Evolutionary conservation across 2,113 vertebrate species (phyloP), one percentile per base, ranked within the genome.

Genomic region (Rutilus rutilus): DNA sequence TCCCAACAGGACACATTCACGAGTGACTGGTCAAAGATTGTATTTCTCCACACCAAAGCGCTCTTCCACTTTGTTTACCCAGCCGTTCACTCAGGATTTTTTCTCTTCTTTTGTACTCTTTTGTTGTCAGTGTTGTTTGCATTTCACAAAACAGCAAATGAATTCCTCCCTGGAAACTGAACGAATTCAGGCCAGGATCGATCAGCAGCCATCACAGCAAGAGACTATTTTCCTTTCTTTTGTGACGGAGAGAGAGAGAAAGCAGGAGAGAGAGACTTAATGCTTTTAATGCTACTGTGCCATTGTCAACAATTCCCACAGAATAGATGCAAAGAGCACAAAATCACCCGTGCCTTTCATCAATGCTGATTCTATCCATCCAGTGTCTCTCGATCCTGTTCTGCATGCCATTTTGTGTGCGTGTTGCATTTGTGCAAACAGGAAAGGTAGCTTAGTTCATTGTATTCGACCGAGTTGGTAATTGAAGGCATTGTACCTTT

Each of bases 131-230:
- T 85, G 87, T 91, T 90, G 88, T 93, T 91, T 93, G 86, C 81
- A 90, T 86, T 92, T 91, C 87, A 90, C 85, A 90, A 73, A 88
- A 90, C 77, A 64, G 88, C 90, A 89, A 91, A 91, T 91, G 85
- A 93, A 93, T 93, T 92, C 91, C 92, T 90, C 86, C 64, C 91
- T 87, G 52, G 67, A 71, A 71, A 81, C 54, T 45, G 39, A 83
- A 83, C 82, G 4, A 91, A 92, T 91, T 86, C 85, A 86, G 89
- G 81, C 85, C 85, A 50, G 86, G 89, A 93, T 93, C 89, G 91
- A 94, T 94, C 91, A 83, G 86, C 87, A 85, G 77, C 78, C 65
- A 73, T 86, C 85, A 69, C 85, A 85, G 85, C 78, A 59, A 86
- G 73, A 90, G 88, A 90, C 84, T 86, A 88, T 89, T 86, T 86